Evolutionary conservation across 2,888 invertebrate species (phyloP).

Genomic region (Chironomus tentans): DNA sequence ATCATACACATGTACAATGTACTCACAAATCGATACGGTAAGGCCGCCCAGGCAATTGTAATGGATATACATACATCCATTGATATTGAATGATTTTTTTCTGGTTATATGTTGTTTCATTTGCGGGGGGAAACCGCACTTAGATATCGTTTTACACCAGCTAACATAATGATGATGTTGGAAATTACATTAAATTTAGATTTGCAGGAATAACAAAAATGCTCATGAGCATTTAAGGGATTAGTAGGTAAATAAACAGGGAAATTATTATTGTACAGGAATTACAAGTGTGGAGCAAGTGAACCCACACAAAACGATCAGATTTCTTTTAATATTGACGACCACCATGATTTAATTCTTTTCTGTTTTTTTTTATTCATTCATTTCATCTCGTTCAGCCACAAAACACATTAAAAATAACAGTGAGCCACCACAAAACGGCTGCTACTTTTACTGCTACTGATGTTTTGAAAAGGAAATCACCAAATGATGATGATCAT

Average conservation of each 20-base stretch:
- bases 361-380: neutral
- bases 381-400: neutral
- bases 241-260: neutral
- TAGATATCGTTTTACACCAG: slow-evolving; percentile 26
- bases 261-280: neutral
- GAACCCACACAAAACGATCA: slow-evolving; percentile 23
- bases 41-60: no score
- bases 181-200: neutral
- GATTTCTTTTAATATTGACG: slow-evolving; percentile 1
- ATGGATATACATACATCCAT: no score
- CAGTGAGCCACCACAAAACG: no score
- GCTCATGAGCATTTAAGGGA: neutral
- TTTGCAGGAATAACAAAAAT: neutral
- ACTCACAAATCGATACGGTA: neutral
- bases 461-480: slow-evolving; percentile 1
- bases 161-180: neutral
- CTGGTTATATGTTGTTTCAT: neutral
- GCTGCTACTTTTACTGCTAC: no score
- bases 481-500: neutral
- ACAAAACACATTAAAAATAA: no score
- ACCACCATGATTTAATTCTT: slow-evolving; percentile 18
- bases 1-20: neutral
- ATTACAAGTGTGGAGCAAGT: neutral
- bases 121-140: slow-evolving; percentile 14
- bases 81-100: neutral